These are phyloP conservation scores for Sturnira hondurensis DNA, from an alignment of 2,113 vertebrate genomes.

Conservation along the genomic window DNA sequence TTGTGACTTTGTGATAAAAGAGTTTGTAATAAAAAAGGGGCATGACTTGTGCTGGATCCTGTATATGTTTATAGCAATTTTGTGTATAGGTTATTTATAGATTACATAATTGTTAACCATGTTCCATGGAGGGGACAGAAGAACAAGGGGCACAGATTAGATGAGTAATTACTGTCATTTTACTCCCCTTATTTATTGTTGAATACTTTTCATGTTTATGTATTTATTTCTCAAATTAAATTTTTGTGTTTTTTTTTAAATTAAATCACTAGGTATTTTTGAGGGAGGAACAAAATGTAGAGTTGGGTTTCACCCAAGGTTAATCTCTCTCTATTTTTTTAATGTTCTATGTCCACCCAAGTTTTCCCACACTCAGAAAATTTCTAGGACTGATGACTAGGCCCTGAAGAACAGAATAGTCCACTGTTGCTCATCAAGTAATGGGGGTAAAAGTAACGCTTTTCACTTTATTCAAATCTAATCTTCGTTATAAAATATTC, in stretches of 20 bases:
- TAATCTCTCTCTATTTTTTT: not conserved
- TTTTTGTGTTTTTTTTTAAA: conserved; percentile 13
- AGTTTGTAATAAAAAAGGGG: no score
- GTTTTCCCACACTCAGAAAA: not conserved
- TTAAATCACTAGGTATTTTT: not conserved
- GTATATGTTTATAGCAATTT: not conserved
- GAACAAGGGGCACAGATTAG: not conserved
- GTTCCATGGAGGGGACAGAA: not conserved
- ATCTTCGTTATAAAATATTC: conserved; percentile 34
- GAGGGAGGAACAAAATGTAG: not conserved
- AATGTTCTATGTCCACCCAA: not conserved
- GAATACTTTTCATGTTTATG: conserved; percentile 1
- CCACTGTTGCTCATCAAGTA: not conserved
- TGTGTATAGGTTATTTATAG: not conserved
- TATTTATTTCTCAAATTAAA: conserved; percentile 21
- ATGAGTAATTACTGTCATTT: not conserved
- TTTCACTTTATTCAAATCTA: conserved; percentile 23
- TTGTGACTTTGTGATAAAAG: no score
- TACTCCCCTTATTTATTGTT: not conserved
- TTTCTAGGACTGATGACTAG: not conserved
- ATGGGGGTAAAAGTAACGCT: not conserved
- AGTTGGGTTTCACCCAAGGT: not conserved
- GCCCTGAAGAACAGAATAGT: not conserved
- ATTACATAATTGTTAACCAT: not conserved
- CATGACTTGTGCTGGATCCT: no score